Evolutionary conservation across 2,113 vertebrate genomes (phyloP).

Genomic region (Antechinus stuartii): DNA sequence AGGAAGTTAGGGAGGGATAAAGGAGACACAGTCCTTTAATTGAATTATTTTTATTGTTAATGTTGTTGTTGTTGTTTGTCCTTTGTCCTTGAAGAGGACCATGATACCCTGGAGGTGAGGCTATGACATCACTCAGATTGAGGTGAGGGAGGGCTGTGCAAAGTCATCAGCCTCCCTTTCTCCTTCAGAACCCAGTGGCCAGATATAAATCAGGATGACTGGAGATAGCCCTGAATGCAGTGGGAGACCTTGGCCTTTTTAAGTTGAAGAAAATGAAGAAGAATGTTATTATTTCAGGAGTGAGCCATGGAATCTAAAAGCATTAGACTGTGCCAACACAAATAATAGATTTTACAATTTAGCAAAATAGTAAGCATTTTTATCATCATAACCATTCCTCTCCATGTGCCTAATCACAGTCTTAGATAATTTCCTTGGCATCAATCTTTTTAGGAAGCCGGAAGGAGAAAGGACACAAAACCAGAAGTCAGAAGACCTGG

Average conservation of each 20-base stretch:
- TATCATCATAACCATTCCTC: background rate
- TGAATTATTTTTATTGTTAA: conserved; percentile 25
- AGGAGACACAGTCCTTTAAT: background rate
- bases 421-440: conserved; percentile 44
- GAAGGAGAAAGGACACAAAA: background rate
- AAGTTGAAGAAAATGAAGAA: background rate
- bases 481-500: background rate
- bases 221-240: too few species aligned
- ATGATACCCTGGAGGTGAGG: too few species aligned
- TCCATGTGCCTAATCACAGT: conserved; percentile 7
- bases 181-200: too few species aligned
- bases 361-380: conserved; percentile 40
- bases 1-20: conserved; percentile 36
- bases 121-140: too few species aligned
- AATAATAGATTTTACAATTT: conserved; percentile 33
- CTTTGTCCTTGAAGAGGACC: too few species aligned
- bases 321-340: conserved; percentile 14
- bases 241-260: too few species aligned
- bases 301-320: conserved; percentile 35
- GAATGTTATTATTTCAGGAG: conserved; percentile 7
- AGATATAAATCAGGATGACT: too few species aligned
- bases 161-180: too few species aligned
- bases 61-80: background rate
- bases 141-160: too few species aligned
- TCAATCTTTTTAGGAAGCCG: conserved; percentile 51